Base-by-base conservation (phyloP, 2,113 vertebrate species). In the Emydocephalus ijimae region DNA sequence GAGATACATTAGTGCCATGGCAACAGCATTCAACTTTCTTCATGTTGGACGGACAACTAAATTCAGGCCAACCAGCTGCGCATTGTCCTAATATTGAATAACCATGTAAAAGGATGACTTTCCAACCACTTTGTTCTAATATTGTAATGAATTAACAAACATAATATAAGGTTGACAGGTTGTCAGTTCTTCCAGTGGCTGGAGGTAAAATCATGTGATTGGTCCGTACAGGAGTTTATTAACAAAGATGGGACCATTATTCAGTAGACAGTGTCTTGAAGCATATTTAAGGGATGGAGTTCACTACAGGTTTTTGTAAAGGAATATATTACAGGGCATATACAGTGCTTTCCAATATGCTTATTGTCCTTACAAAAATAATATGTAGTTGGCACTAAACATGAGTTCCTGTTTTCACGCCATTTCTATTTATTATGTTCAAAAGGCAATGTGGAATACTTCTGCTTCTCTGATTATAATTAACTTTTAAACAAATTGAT, bases 1-100 rank as follows among this genome's bases (percentile, higher is more conserved):
- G 95, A 97, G 96, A 97, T 96, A 95, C 96, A 94, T 96, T 92
- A 96, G 91, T 94, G 43, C 96, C 96, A 97, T 97, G 96, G 97
- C 97, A 97, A 97, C 97, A 97, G 96, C 97, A 95, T 97, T 96
- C 96, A 97, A 96, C 96, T 95, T 95, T 95, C 94, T 61, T 93
- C 96, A 95, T 95, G 94, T 96, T 95, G 94, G 97, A 97, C 96
- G 96, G 74, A 21, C 95, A 94, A 97, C 88, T 94, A 97, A 94
- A 94, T 95, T 96, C 94, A 95, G 96, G 93, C 94, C 96, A 97
- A 96, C 96, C 97, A 96, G 95, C 95, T 93, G 56, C 93, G 96
- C 95, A 93, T 93, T 97, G 95, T 96, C 96, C 96, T 97, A 95
- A 94, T 95, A 94, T 95, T 90, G 96, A 95, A 96, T 95, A 96